Conservation (phyloP, 2,797 vertebrate species). For the Natrix natrix region DNA sequence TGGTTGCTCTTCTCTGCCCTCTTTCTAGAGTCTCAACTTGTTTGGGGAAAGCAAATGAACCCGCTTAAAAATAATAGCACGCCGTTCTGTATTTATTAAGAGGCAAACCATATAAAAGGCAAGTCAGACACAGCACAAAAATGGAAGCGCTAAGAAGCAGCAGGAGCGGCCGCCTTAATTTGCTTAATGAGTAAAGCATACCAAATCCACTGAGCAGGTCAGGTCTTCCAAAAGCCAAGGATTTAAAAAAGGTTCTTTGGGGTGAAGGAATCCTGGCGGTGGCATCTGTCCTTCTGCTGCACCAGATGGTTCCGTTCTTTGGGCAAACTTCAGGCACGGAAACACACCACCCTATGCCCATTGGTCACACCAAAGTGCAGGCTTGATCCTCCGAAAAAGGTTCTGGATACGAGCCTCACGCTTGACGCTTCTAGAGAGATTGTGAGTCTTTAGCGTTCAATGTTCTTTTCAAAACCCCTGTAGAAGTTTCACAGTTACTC, state of each 20-base stretch:
- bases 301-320: background rate
- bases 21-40: no score
- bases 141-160: background rate
- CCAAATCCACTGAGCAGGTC: background rate
- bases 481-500: background rate
- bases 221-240: background rate
- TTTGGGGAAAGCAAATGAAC: background rate
- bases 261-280: accelerated
- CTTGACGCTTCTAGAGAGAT: no score
- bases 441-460: background rate
- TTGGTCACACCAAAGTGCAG: background rate
- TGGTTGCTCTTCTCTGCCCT: no score
- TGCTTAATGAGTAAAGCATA: background rate
- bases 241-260: background rate
- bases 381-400: background rate
- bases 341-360: background rate
- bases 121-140: accelerated
- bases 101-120: background rate
- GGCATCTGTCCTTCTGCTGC: accelerated
- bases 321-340: background rate
- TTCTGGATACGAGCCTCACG: background rate
- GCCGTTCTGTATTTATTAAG: slow-evolving; percentile 47
- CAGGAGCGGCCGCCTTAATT: background rate
- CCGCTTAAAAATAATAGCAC: background rate
- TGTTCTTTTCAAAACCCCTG: background rate